Conservation (phyloP, 2,113 vertebrate genomes). For the Chaetorhynchus papuensis region DNA sequence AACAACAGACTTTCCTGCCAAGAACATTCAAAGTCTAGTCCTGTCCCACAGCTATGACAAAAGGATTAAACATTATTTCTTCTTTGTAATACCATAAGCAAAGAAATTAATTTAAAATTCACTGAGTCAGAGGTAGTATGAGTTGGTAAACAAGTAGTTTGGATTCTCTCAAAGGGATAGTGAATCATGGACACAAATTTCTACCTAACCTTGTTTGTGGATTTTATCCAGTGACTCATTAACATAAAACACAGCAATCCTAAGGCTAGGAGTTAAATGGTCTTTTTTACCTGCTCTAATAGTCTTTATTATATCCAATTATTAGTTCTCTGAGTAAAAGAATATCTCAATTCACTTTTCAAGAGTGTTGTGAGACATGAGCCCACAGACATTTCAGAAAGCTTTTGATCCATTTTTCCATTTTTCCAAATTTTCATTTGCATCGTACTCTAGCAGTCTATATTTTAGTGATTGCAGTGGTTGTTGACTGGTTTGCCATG, state of each 20-base stretch:
- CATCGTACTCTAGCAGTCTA: background rate
- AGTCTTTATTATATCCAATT: background rate
- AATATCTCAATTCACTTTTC: background rate
- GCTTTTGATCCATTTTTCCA: background rate
- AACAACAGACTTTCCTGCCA: background rate
- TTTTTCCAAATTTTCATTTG: background rate
- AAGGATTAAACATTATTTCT: background rate
- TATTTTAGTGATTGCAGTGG: background rate
- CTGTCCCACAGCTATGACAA: background rate
- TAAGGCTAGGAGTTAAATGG: background rate
- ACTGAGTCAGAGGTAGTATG: background rate
- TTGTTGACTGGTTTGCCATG: background rate
- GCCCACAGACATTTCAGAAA: background rate
- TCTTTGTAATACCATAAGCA: background rate
- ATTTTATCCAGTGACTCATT: background rate
- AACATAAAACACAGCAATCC: background rate
- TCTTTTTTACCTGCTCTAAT: background rate
- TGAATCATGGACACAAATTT: background rate
- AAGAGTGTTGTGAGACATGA: background rate
- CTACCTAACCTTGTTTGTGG: background rate
- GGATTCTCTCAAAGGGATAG: background rate
- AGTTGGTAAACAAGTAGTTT: background rate
- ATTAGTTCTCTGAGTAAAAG: background rate
- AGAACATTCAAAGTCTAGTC: background rate
- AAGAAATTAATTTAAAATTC: background rate